Conservation (phyloP, 2,113 vertebrate genomes). For the Bubo scandiacus region DNA sequence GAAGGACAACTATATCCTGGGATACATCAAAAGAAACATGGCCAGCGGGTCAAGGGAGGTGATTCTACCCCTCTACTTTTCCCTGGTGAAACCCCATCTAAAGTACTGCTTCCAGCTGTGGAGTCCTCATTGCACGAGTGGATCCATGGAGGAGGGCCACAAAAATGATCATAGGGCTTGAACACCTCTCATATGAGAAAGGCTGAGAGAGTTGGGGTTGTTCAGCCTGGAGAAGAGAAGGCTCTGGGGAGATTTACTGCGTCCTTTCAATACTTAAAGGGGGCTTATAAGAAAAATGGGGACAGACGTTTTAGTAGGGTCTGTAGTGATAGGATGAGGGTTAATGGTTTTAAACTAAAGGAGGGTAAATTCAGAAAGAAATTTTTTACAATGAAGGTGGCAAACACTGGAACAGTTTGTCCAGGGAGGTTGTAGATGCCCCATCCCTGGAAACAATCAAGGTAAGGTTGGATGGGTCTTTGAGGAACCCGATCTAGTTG, state of each 20-base stretch:
- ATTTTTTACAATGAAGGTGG: background rate
- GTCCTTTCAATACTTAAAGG: background rate
- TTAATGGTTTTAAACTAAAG: background rate
- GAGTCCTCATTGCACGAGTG: background rate
- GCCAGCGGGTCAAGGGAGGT: background rate
- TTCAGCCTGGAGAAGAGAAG: background rate
- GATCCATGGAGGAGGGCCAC: background rate
- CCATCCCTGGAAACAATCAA: background rate
- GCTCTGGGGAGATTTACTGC: fast-evolving
- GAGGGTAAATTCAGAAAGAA: background rate
- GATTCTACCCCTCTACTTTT: background rate
- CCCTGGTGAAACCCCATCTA: background rate
- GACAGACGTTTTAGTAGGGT: background rate
- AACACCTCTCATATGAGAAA: background rate
- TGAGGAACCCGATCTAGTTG: background rate
- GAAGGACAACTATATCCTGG: background rate
- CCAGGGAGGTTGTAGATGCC: background rate
- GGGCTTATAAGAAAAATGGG: background rate
- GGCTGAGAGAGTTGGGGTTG: background rate
- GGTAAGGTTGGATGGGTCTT: background rate
- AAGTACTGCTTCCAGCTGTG: background rate
- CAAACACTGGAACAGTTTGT: background rate
- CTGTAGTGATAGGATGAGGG: background rate
- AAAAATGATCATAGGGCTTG: background rate
- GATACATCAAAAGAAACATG: background rate